Percentiles rank a stretch among this genome's conserved stretches.
These are phyloP conservation scores for Buceros bicornis DNA, from an alignment of 2,797 vertebrate species.

Conservation along the genomic window DNA sequence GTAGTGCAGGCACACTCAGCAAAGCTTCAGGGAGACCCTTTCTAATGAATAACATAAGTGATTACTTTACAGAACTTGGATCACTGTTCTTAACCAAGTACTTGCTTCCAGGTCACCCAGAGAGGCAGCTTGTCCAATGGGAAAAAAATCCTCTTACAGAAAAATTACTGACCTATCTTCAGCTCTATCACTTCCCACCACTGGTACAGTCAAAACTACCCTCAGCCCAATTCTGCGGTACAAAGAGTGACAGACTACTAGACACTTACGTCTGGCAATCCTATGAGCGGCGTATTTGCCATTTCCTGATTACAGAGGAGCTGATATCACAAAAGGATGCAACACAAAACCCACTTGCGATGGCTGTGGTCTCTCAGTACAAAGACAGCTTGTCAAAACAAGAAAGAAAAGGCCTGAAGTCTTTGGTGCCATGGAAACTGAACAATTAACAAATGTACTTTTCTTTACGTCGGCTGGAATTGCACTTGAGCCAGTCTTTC, in stretches of 20 bases:
- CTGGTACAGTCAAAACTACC: background rate
- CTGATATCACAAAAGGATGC: constrained; percentile 4
- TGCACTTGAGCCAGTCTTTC: background rate
- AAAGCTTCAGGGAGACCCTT: background rate
- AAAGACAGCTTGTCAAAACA: constrained; percentile 29
- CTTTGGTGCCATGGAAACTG: constrained; percentile 39
- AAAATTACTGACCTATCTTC: background rate
- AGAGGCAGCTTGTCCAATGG: background rate
- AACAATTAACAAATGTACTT: background rate
- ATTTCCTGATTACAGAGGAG: background rate
- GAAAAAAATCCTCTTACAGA: accelerated
- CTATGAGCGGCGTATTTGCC: background rate
- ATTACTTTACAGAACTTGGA: background rate
- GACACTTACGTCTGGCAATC: background rate
- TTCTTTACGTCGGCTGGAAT: background rate
- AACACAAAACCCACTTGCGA: background rate
- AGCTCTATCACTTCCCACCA: background rate
- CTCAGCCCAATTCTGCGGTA: background rate
- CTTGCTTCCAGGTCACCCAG: background rate
- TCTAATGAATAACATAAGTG: background rate
- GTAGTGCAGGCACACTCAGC: background rate
- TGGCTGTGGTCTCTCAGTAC: background rate
- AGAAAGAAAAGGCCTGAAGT: background rate
- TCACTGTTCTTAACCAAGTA: background rate
- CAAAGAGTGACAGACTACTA: background rate